Evolutionary conservation across 2,888 invertebrate species (phyloP), one percentile per base, ranked within the genome.

Genomic region (Capitulum mitella): DNA sequence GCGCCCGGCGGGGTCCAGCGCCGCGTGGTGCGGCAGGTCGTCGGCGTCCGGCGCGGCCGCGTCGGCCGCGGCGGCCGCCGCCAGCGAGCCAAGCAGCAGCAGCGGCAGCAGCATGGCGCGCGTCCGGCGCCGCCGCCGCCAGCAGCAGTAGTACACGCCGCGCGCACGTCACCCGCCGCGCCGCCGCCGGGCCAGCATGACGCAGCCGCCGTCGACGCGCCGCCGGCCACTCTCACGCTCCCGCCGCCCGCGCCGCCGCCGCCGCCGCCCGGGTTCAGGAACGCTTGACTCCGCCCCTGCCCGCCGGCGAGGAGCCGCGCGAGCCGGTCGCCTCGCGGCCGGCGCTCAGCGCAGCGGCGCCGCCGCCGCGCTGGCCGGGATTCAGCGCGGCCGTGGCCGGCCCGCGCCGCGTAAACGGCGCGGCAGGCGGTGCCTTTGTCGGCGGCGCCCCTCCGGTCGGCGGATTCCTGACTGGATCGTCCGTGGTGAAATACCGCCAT

Each of bases 271-370:
- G 37, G 26, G 37, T 8, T 19, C 64, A 16, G 64, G 34, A 16
- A 64, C 34, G 64, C 64, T 64, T 34, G 70, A 22, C 70, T 37
- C 70, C 70, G 70, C 70, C 34, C 70, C 37, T 37, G 70, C 37
- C 70, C 70, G 70, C 34, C 5, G 37, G 70, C 34, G 70, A 14
- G 5, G 37, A 19, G 37, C 70, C 22, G 8, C 37, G 22, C 22
- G 14, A 32, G 32, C 12, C 22, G 37, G 37, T 6, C 70, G 22
- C 1, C 70, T 8, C 22, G 70, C 5, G 6, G 70, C 37, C 70
- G 70, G 70, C 70, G 37, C 70, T 70, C 70, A 70, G 37, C 29
- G 37, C 70, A 70, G 14, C 51, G 51, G 51, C 16, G 51, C 51
- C n/a, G n/a, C n/a, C n/a, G n/a, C n/a, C n/a, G 29, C 58, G 58